phyloP scores from a whole-genome alignment of 2,888 invertebrate species.

The Acholoe squamosa region DNA sequence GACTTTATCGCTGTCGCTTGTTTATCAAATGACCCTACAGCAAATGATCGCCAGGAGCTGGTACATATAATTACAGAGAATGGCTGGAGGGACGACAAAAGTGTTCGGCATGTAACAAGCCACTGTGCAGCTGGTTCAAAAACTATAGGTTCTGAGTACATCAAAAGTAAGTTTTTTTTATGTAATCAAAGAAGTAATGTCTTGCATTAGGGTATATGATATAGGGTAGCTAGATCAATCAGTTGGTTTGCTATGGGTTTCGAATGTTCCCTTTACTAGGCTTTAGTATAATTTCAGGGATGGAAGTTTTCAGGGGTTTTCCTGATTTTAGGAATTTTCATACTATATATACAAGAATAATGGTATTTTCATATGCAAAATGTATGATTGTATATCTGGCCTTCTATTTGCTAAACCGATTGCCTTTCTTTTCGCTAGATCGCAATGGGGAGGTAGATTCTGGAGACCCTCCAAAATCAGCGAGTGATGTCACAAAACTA shows the following conservation, averaged over 20 bases:
- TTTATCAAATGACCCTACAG: constrained; percentile 72
- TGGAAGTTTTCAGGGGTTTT: no score
- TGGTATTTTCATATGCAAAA: no score
- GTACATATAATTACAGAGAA: constrained; percentile 79
- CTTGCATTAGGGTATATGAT: no score
- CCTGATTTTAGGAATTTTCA: no score
- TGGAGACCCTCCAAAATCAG: neutral
- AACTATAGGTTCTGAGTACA: constrained; percentile 38
- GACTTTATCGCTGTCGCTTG: constrained; percentile 80
- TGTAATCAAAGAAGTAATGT: no score
- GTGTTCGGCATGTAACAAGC: constrained; percentile 80
- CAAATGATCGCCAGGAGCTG: constrained; percentile 77
- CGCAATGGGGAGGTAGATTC: constrained; percentile 36
- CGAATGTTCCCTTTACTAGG: no score
- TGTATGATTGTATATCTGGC: no score
- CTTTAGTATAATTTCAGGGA: no score
- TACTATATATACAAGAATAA: no score
- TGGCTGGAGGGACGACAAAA: constrained; percentile 80
- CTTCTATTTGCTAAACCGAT: no score
- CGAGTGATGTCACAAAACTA: constrained; percentile 78
- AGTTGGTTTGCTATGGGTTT: no score
- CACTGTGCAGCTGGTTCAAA: constrained; percentile 70
- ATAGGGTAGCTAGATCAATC: no score
- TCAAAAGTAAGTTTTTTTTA: neutral
- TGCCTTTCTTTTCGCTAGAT: neutral